Conservation (phyloP, 2,797 vertebrate genomes). For the Sparus aurata region DNA sequence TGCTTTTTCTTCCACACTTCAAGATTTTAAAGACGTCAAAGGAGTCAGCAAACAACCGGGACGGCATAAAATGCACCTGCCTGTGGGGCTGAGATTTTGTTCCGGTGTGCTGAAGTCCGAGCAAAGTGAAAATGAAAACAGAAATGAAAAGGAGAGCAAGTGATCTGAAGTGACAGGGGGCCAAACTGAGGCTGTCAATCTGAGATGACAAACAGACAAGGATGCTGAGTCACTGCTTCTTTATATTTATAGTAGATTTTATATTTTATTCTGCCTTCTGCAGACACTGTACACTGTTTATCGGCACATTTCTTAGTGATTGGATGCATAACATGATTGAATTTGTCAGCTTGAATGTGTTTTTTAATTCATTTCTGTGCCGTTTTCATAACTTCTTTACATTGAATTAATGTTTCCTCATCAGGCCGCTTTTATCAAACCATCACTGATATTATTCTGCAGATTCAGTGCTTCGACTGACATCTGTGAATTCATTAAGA, state of each 20-base stretch:
- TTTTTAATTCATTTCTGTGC: no score
- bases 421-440: background rate
- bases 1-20: background rate
- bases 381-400: no score
- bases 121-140: background rate
- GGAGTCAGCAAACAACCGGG: background rate
- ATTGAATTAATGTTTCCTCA: no score
- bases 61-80: background rate
- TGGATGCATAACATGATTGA: background rate
- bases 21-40: background rate
- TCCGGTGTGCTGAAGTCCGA: background rate
- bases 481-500: background rate
- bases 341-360: background rate
- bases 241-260: background rate
- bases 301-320: background rate
- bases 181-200: background rate
- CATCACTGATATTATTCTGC: background rate
- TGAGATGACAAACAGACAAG: background rate
- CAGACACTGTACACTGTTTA: no score
- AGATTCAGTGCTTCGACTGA: background rate
- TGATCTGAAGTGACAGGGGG: accelerated
- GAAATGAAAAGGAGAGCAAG: background rate
- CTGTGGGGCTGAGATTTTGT: background rate
- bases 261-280: background rate
- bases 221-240: background rate